Evolutionary conservation across 2,797 vertebrate species (phyloP).

Genomic region (Sebastes hubbsi): DNA sequence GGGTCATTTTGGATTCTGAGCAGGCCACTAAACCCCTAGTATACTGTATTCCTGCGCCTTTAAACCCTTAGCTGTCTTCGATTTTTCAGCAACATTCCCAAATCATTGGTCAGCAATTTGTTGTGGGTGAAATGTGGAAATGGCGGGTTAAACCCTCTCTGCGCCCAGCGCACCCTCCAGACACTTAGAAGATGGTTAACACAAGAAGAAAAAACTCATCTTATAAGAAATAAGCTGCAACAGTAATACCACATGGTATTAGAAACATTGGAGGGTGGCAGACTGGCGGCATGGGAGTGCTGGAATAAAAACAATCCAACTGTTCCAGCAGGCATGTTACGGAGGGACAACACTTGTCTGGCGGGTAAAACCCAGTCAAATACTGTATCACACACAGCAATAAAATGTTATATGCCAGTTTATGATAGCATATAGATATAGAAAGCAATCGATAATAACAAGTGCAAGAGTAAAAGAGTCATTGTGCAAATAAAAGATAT

Average conservation of each 20-base stretch:
- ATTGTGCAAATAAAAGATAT: neutral
- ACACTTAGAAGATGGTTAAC: conserved; percentile 11
- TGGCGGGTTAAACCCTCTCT: neutral
- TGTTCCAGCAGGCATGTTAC: conserved; percentile 21
- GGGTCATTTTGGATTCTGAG: neutral
- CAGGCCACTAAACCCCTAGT: neutral
- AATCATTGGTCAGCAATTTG: conserved; percentile 37
- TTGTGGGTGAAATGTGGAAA: neutral
- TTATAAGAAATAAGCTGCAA: conserved; percentile 23
- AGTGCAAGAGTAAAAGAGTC: neutral
- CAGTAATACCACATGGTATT: conserved; percentile 23
- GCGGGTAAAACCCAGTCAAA: conserved; percentile 13
- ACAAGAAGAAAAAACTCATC: neutral
- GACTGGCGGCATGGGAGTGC: conserved; percentile 31
- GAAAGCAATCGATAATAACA: neutral
- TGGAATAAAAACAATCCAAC: conserved; percentile 57
- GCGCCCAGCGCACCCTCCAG: neutral
- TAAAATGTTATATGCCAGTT: neutral
- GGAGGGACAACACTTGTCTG: conserved; percentile 9
- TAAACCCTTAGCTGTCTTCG: conserved; percentile 1
- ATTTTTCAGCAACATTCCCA: conserved; percentile 46
- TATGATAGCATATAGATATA: neutral
- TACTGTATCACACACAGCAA: neutral
- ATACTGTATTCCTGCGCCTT: neutral
- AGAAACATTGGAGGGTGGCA: conserved; percentile 33